A percentile compares a stretch with the other conserved stretches of the same genome.
These are phyloP conservation scores for Microcebus griseorufus DNA, from an alignment of 2,113 vertebrate species.

Conservation along the genomic window DNA sequence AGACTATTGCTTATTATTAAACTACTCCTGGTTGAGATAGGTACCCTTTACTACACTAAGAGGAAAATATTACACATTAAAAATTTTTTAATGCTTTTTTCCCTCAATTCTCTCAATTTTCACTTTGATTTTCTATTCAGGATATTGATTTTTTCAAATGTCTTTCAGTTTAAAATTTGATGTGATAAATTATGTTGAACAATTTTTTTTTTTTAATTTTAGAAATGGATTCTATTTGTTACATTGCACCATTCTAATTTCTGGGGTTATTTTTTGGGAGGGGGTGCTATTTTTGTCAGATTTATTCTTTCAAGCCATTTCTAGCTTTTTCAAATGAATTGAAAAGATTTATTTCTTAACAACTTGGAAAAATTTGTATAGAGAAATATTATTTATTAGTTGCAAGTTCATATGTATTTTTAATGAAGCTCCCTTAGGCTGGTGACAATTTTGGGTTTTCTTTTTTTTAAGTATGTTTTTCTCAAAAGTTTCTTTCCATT, in stretches of 20 bases:
- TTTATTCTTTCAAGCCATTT: not conserved
- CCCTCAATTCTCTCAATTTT: not conserved
- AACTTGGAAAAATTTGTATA: not conserved
- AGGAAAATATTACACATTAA: not conserved
- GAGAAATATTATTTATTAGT: not conserved
- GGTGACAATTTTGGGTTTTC: not conserved
- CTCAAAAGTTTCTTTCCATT: not conserved
- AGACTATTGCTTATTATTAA: not conserved
- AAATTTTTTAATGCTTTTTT: not conserved
- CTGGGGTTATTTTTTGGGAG: not conserved
- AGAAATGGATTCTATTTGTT: not conserved
- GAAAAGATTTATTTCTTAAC: not conserved
- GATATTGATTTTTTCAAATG: not conserved
- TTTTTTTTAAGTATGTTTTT: not conserved
- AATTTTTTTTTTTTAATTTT: not conserved
- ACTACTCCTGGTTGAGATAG: not conserved
- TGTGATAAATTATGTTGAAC: not conserved
- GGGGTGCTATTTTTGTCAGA: not conserved
- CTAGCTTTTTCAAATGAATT: not conserved
- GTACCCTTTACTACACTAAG: not conserved
- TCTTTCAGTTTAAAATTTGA: not conserved
- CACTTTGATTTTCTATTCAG: not conserved
- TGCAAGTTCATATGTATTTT: not conserved
- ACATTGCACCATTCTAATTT: not conserved
- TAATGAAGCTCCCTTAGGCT: not conserved